phyloP scores from a whole-genome alignment of 2,888 invertebrate genomes.

The Sminthurides aquaticus region DNA sequence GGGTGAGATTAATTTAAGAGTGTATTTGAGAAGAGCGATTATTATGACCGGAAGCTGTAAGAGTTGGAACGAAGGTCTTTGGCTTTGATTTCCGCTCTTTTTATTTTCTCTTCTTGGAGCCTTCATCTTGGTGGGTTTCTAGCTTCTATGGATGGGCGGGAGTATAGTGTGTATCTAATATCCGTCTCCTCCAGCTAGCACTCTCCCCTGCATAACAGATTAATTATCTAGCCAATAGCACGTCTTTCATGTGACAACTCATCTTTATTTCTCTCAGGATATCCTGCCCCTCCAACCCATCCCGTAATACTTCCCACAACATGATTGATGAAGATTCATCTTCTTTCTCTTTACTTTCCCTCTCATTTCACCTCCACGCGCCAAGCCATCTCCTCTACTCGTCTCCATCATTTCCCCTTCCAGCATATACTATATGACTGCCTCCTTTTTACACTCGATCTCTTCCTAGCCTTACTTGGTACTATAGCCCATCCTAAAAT shows the following conservation, averaged over 20 bases:
- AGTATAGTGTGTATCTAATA: no score
- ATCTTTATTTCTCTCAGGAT: not conserved
- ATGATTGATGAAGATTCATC: constrained; percentile 8
- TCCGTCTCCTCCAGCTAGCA: no score
- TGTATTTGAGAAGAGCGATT: not conserved
- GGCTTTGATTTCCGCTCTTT: not conserved
- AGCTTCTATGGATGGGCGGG: no score
- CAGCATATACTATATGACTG: no score
- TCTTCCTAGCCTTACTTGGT: no score
- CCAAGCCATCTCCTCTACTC: no score
- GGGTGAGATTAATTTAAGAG: not conserved
- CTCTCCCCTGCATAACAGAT: not conserved
- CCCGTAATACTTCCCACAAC: not conserved
- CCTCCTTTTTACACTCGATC: no score
- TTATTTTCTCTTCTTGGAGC: not conserved
- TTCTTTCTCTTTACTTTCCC: not conserved
- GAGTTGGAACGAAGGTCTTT: not conserved
- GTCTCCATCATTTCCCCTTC: no score
- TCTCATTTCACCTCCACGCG: no score
- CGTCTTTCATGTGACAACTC: not conserved
- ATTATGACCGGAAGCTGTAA: not conserved
- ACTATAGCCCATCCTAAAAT: no score
- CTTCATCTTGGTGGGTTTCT: no score
- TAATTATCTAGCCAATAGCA: not conserved
- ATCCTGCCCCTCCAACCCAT: not conserved